Evolutionary conservation across 1,140 invertebrate species (phyloP), one percentile per base, ranked within the genome.

Genomic region (Philotrypesis tridentata): DNA sequence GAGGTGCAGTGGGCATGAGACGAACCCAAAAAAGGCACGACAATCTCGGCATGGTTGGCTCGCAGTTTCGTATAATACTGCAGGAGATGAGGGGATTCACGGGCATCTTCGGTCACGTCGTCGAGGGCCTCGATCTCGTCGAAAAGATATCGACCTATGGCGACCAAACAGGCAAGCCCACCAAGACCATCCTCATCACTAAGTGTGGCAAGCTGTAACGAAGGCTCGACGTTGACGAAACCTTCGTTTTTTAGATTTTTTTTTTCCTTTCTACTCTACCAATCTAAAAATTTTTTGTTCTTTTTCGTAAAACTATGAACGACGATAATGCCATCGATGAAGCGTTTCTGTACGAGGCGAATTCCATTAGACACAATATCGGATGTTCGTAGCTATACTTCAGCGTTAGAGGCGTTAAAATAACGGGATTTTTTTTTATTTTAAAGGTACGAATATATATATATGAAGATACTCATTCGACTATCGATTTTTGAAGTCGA

Each of bases 21-120:
- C 92, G 96, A 7, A 96, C 95, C 67, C 96, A 96, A 85, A 96
- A 96, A 87, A 93, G 95, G 6, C 95, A 96, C 89, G 95, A 97
- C 86, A 96, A 95, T 86, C 89, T 95, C 60, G 96, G 96, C 40
- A 94, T 96, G 92, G 96, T 97, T 0, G 96, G 96, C 27, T 97
- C 96, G 55, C 96, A 97, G 88, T 97, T 97, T 90, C 94, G 96
- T 67, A 94, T 97, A 79, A 95, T 96, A 83, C 89, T 96, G 77
- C 95, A 95, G 82, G 95, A 96, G 86, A 96, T 96, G 95, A 93
- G 95, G 75, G 95, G 95, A 21, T 97, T 97, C 89, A 96, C 96
- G 1, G 96, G 94, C 14, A 97, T 97, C 79, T 97, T 97, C 87
- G 96, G 95, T 7, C 95, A 95, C 88, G 96, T 97, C 7, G 93